These are phyloP conservation scores for Aulostomus chinensis DNA, from an alignment of 2,797 vertebrate species.

Conservation along the genomic window DNA sequence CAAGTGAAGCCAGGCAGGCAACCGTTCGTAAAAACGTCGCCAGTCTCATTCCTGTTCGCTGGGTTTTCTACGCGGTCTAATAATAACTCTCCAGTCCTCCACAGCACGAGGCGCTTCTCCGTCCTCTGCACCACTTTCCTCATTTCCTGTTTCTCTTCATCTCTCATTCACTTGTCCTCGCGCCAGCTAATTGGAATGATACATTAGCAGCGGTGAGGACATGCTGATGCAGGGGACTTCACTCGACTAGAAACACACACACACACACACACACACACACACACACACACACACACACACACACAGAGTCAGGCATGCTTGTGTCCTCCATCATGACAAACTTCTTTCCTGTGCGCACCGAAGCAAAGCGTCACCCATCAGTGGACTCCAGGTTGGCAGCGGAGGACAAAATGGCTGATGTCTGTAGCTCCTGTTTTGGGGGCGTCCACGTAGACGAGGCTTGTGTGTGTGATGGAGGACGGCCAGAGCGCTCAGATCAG, in stretches of 20 bases:
- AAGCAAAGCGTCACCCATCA: not conserved
- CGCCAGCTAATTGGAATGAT: slow-evolving; percentile 24
- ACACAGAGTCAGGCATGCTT: no score
- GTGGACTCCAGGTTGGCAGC: not conserved
- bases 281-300: no score
- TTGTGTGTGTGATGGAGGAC: not conserved
- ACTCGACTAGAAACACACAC: not conserved
- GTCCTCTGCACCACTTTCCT: slow-evolving; percentile 18
- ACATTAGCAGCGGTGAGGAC: slow-evolving; percentile 12
- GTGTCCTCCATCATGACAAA: not conserved
- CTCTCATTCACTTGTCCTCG: slow-evolving; percentile 13
- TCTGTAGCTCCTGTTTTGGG: not conserved
- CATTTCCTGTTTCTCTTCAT: slow-evolving; percentile 33
- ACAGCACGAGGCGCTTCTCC: not conserved
- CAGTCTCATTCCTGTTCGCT: no score
- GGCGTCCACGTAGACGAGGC: no score
- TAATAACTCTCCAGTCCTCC: not conserved
- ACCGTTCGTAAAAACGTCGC: no score
- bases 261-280: not conserved
- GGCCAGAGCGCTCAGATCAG: not conserved
- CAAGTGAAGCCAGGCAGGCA: no score
- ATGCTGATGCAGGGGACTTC: slow-evolving; percentile 41
- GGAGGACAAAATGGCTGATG: slow-evolving; percentile 19
- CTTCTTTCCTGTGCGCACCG: not conserved
- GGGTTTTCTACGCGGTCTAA: not conserved